Percentiles rank a stretch among this genome's conserved stretches.
Evolutionary conservation across 1,140 invertebrate genomes (phyloP).

Genomic region (Zaprionus lachaisei): DNA sequence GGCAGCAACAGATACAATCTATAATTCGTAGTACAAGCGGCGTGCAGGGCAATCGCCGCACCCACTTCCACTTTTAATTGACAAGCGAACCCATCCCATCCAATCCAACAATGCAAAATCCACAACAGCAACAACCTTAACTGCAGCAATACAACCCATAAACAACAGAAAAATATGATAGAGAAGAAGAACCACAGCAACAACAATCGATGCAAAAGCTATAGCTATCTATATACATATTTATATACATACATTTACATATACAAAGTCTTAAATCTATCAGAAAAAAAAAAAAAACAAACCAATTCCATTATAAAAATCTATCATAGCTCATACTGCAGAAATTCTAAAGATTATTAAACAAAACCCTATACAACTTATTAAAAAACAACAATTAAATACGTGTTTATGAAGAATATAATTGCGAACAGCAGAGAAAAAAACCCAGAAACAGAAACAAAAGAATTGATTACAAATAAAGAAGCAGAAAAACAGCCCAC

Average conservation of each 20-base stretch:
- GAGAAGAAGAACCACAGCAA: slow-evolving; percentile 48
- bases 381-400: slow-evolving; percentile 49
- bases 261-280: slow-evolving; percentile 24
- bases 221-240: slow-evolving; percentile 52
- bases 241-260: slow-evolving; percentile 22
- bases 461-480: slow-evolving; percentile 17
- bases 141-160: slow-evolving; percentile 12
- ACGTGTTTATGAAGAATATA: slow-evolving; percentile 42
- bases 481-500: slow-evolving; percentile 58
- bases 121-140: slow-evolving; percentile 14
- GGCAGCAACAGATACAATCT: slow-evolving; percentile 80
- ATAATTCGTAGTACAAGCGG: slow-evolving; percentile 76
- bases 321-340: slow-evolving; percentile 37
- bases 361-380: slow-evolving; percentile 34
- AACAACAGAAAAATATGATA: slow-evolving; percentile 30
- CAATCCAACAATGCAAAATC: slow-evolving; percentile 4
- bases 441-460: slow-evolving; percentile 39
- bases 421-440: slow-evolving; percentile 53
- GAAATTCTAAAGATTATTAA: slow-evolving; percentile 32
- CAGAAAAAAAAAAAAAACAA: slow-evolving; percentile 26
- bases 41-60: slow-evolving; percentile 54
- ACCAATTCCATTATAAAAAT: slow-evolving; percentile 30
- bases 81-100: slow-evolving; percentile 53
- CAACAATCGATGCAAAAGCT: slow-evolving; percentile 76
- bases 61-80: slow-evolving; percentile 53